Evolutionary conservation across 2,888 invertebrate species (phyloP), one percentile per base, ranked within the genome.

Genomic region (Digitonthophagus gazella): DNA sequence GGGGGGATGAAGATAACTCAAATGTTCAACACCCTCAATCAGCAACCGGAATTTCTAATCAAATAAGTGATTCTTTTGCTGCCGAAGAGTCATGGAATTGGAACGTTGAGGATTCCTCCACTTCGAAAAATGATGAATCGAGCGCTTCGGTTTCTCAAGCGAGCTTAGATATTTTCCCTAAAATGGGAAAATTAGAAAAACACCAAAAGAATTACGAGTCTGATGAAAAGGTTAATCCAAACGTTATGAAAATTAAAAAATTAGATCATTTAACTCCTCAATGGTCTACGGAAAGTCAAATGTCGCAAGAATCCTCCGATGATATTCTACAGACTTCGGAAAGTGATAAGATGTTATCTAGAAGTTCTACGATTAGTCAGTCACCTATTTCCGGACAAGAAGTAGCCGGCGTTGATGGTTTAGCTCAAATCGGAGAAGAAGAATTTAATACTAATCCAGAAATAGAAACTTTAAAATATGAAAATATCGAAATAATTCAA

Each of bases 241-340:
- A 58, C 8, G 22, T 67, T 5, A 55, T 54, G 6, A 77, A 78
- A 71, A 75, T 79, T 11, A 77, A 74, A 64, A 82, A 81, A 75
- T 71, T 77, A 20, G 82, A 83, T 11, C 73, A 74, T 68, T 72
- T 80, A 66, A 83, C 88, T 15, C 88, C 88, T 1, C 89, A 89
- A 74, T 89, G 89, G 89, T 89, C 89, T 3, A 87, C 87, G 67
- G 89, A 89, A 77, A 89, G 89, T 44, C 88, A 89, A 78, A 85
- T 88, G 81, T 89, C 88, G 6, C 88, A 89, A 77, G 89, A 89
- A 75, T 89, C 89, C 1, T 89, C 88, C 71, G 89, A 89, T 75
- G 87, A 88, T 28, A 83, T 86, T 16, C 82, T 86, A 55, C 88
- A 87, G 64, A 87, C 87, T 8, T 87, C 88, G 6, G 88, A 88